Percentiles rank a stretch among this genome's conserved stretches.
Evolutionary conservation across 2,888 invertebrate genomes (phyloP).

Genomic region (Ormyrus rosae): DNA sequence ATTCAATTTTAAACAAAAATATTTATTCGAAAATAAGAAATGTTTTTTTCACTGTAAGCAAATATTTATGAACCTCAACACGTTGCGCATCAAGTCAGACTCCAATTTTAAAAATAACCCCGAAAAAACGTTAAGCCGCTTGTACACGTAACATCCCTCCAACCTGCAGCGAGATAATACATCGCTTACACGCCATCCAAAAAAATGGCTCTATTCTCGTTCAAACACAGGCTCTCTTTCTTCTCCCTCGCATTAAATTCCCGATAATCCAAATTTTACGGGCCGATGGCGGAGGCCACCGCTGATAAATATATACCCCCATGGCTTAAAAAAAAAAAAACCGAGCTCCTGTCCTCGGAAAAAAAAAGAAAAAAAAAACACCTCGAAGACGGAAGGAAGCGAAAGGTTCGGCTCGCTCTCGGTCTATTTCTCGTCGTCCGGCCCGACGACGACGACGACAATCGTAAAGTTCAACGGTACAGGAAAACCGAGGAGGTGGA

Average conservation of each 20-base stretch:
- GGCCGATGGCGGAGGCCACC: background rate
- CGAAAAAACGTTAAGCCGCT: too few species aligned
- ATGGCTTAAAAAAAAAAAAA: background rate
- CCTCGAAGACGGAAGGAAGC: background rate
- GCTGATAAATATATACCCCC: slow-evolving; percentile 23
- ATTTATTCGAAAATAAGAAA: too few species aligned
- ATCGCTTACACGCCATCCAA: background rate
- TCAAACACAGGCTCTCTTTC: background rate
- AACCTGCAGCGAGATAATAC: too few species aligned
- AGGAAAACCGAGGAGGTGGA: background rate
- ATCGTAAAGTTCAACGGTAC: slow-evolving; percentile 18
- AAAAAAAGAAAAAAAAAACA: background rate
- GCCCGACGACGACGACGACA: background rate
- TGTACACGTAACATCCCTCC: too few species aligned
- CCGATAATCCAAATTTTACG: slow-evolving; percentile 46
- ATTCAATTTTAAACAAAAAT: too few species aligned
- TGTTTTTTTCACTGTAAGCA: too few species aligned
- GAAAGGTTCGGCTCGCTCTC: background rate
- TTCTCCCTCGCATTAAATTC: slow-evolving; percentile 26
- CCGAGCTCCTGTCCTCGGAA: background rate
- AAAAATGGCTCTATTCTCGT: slow-evolving; percentile 14
- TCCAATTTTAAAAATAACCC: too few species aligned
- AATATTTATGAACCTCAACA: too few species aligned
- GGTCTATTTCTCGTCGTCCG: slow-evolving; percentile 31
- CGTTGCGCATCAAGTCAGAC: too few species aligned